These are phyloP conservation scores for Illadopsis cleaveri DNA, from an alignment of 2,113 vertebrate species.

Conservation along the genomic window DNA sequence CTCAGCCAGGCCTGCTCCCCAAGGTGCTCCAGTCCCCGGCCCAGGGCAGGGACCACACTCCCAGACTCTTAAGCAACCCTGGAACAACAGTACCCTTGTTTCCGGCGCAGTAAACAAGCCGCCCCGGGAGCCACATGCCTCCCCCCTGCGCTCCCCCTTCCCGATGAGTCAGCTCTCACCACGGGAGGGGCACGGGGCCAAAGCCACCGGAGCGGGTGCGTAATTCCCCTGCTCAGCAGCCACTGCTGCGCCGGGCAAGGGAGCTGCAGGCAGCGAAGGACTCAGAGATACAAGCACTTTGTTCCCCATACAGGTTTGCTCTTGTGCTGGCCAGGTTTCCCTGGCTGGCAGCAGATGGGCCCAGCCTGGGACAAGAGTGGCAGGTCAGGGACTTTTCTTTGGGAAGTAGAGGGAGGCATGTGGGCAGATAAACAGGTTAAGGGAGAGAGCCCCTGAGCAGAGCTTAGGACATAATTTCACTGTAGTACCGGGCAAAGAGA, in stretches of 20 bases:
- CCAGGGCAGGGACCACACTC: neutral
- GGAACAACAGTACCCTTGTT: conserved; percentile 49
- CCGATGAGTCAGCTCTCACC: neutral
- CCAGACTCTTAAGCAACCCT: conserved; percentile 45
- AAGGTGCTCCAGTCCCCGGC: conserved; percentile 30
- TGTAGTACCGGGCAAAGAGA: neutral
- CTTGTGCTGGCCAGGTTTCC: neutral
- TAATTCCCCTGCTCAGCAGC: neutral
- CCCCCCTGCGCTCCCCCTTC: neutral
- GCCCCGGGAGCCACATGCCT: neutral
- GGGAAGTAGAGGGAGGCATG: neutral
- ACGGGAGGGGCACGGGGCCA: neutral
- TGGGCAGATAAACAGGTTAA: neutral
- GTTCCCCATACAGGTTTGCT: fast-evolving
- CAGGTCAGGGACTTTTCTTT: neutral
- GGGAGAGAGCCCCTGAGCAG: neutral
- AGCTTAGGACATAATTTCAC: neutral
- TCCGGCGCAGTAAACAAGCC: conserved; percentile 33
- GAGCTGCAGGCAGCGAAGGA: neutral
- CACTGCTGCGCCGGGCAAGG: fast-evolving
- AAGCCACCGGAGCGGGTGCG: neutral
- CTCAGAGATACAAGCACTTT: neutral
- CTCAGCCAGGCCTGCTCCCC: conserved; percentile 44
- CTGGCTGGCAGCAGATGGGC: neutral
- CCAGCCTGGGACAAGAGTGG: neutral